Base-by-base conservation (phyloP, 2,113 vertebrate species). In the Pelvicachromis taeniatus region DNA sequence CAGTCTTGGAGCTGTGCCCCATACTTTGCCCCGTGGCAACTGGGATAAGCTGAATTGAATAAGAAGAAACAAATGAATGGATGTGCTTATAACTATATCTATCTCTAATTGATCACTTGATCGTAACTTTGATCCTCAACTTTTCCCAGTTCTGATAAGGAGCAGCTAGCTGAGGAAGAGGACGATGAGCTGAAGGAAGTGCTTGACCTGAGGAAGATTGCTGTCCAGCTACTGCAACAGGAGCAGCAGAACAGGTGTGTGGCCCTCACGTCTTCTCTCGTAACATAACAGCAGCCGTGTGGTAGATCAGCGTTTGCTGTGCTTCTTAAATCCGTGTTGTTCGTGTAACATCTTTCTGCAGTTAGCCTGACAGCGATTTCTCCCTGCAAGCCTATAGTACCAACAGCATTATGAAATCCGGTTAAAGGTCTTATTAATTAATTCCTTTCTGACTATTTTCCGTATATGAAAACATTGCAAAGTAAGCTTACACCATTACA, bases 171-270 rank as follows among this genome's bases (percentile, higher is more conserved):
- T 63, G 98, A 99, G 77, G 96, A 96, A 73, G 96, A 97, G 19
- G 97, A 98, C 19, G 97, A 98, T 83, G 97, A 98, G 80, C 94
- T 99, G 88, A 98, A 98, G 92, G 98, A 99, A 93, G 98, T 99
- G 82, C 95, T 97, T 89, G 98, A 99, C 90, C 93, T 99, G 92
- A 97, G 98, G 94, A 99, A 98, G 96, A 98, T 99, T 84, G 98
- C 98, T 4, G 97, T 97, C 78, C 98, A 99, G 84, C 96, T 99
- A 73, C 82, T 99, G 86, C 98, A 99, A 89, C 98, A 99, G 91
- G 98, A 99, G 81, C 97, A 98, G 87, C 99, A 99, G 92, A 98
- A 97, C 95, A 97, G 98, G 98, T 99, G 95, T 29, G 82, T 77
- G 82, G 6, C 3, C 35, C 35, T 31, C 29, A 4, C 4, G 3